Percentiles rank a stretch among this genome's conserved stretches.
phyloP scores from a whole-genome alignment of 2,888 invertebrate species.

The Zhengitettix transpicula region DNA sequence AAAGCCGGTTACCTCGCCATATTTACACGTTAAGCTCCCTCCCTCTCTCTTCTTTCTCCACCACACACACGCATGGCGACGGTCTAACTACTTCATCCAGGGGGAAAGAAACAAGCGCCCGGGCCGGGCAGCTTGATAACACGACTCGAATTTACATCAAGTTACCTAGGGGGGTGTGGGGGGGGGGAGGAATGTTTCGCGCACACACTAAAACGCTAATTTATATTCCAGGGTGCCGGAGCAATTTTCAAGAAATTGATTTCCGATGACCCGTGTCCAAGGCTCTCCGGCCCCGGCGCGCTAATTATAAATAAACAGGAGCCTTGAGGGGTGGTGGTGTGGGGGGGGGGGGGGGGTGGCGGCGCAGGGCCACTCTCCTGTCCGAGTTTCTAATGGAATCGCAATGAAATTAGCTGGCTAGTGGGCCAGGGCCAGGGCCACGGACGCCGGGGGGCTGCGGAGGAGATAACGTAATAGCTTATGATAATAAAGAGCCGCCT shows the following conservation, averaged over 20 bases:
- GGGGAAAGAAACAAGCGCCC: too few species aligned
- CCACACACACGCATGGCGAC: not conserved
- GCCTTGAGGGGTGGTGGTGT: too few species aligned
- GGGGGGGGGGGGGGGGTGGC: too few species aligned
- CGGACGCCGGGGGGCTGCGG: not conserved
- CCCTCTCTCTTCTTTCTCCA: not conserved
- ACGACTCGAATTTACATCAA: not conserved
- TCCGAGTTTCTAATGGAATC: slow-evolving; percentile 3
- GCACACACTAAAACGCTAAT: not conserved
- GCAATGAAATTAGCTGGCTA: slow-evolving; percentile 7
- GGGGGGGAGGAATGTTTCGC: too few species aligned
- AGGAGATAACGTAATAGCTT: not conserved
- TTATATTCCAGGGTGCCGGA: not conserved
- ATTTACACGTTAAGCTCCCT: not conserved
- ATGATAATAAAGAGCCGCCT: not conserved
- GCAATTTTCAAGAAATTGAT: not conserved
- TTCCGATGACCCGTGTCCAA: not conserved
- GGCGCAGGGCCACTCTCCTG: not conserved
- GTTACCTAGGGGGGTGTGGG: not conserved
- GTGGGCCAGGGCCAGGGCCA: not conserved
- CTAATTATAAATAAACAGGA: not conserved
- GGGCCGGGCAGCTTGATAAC: too few species aligned
- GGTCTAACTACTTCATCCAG: too few species aligned
- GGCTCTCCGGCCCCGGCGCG: not conserved
- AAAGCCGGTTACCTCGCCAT: not conserved